These are phyloP conservation scores for Erebia aethiops DNA, from an alignment of 2,888 invertebrate genomes.

Conservation along the genomic window DNA sequence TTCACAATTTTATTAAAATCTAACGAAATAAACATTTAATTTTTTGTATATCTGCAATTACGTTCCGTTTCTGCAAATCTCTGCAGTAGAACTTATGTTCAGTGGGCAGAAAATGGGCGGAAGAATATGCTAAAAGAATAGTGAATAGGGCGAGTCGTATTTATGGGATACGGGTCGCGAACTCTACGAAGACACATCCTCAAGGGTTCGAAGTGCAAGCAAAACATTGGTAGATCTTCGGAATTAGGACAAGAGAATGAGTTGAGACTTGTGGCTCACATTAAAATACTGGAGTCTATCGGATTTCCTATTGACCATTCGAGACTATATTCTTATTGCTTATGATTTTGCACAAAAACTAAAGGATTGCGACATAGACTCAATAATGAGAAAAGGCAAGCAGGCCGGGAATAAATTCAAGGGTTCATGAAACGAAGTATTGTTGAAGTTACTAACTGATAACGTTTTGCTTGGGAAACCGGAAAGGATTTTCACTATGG, in stretches of 20 bases:
- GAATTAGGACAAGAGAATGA: not conserved
- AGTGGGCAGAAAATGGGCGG: not conserved
- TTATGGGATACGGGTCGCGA: not conserved
- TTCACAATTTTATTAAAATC: too few relatives aligned
- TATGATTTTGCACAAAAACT: conserved; percentile 1
- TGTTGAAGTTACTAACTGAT: too few relatives aligned
- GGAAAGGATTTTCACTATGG: too few relatives aligned
- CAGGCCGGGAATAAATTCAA: not conserved
- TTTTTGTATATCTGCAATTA: too few relatives aligned
- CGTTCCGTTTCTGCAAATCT: too few relatives aligned
- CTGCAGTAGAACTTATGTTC: too few relatives aligned
- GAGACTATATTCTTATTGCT: not conserved
- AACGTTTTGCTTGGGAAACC: too few relatives aligned
- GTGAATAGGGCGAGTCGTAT: not conserved
- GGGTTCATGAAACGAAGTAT: not conserved
- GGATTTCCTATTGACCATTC: not conserved
- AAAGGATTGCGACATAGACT: not conserved
- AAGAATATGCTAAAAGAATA: not conserved
- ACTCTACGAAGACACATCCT: not conserved
- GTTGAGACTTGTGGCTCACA: not conserved
- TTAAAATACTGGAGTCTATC: not conserved
- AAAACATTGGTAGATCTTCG: too few relatives aligned
- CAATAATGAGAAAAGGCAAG: not conserved
- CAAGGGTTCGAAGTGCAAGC: too few relatives aligned
- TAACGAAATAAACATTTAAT: too few relatives aligned